Percentiles rank a stretch among this genome's conserved stretches.
phyloP scores from a whole-genome alignment of 2,113 vertebrate genomes.

The Ceuthmochares aereus region DNA sequence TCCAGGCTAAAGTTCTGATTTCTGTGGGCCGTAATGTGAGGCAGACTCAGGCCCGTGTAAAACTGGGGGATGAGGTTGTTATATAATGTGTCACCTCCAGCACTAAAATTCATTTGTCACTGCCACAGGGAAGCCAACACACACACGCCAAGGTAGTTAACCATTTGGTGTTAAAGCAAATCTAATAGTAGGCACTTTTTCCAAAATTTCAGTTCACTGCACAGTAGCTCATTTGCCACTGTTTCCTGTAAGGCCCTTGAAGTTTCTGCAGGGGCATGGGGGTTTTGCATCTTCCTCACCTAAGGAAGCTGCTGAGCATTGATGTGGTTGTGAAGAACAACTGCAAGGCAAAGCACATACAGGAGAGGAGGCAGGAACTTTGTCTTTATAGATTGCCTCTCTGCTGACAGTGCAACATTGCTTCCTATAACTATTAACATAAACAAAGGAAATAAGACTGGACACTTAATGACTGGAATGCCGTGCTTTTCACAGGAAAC shows the following conservation, averaged over 20 bases:
- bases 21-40: neutral
- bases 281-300: neutral
- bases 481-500: neutral
- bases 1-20: neutral
- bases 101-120: rapidly evolving
- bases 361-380: neutral
- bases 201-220: neutral
- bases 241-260: rapidly evolving
- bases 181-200: neutral
- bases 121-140: neutral
- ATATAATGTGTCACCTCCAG: neutral
- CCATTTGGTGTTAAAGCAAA: neutral
- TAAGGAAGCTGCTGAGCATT: neutral
- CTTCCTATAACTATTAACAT: neutral
- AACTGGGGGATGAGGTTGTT: rapidly evolving
- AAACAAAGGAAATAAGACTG: neutral
- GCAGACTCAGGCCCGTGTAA: too few relatives aligned
- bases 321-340: rapidly evolving
- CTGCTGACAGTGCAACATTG: neutral
- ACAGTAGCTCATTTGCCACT: neutral
- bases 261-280: rapidly evolving
- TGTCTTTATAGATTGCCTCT: rapidly evolving
- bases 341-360: rapidly evolving
- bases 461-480: neutral
- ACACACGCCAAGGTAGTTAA: rapidly evolving